Evolutionary conservation across 1,140 invertebrate genomes (phyloP).

Genomic region (Lucilia sericata): DNA sequence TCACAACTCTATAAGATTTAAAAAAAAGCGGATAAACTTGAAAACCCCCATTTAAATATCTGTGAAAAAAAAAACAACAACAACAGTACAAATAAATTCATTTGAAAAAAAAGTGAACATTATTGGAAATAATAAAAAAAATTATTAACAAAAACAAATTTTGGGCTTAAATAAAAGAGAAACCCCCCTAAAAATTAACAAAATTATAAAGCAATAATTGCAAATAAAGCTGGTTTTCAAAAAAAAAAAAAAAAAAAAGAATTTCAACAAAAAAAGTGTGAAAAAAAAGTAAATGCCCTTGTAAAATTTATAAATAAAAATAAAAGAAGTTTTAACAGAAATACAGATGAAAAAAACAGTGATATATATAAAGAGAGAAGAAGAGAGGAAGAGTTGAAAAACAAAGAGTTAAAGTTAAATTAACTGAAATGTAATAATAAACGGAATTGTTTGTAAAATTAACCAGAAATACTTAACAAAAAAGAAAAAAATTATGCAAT

Average conservation of each 20-base stretch:
- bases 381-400: background rate
- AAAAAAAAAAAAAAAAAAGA: background rate
- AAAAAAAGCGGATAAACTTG: constrained; percentile 30
- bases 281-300: constrained; percentile 19
- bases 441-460: background rate
- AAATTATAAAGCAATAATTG: background rate
- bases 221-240: background rate
- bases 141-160: background rate
- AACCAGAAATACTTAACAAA: too few species aligned
- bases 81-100: background rate
- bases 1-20: background rate
- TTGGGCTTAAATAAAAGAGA: background rate
- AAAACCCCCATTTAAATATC: background rate
- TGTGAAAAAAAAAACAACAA: background rate
- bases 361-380: background rate
- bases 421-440: background rate
- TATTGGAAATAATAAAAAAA: background rate
- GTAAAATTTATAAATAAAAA: background rate
- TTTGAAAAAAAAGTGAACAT: background rate
- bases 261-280: background rate
- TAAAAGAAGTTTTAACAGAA: background rate
- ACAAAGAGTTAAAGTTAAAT: background rate
- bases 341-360: background rate
- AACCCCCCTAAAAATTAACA: background rate
- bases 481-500: constrained; percentile 14